Percentiles rank a stretch among this genome's conserved stretches.
These are phyloP conservation scores for Brachypteracias leptosomus DNA, from an alignment of 2,113 vertebrate genomes.

Conservation along the genomic window DNA sequence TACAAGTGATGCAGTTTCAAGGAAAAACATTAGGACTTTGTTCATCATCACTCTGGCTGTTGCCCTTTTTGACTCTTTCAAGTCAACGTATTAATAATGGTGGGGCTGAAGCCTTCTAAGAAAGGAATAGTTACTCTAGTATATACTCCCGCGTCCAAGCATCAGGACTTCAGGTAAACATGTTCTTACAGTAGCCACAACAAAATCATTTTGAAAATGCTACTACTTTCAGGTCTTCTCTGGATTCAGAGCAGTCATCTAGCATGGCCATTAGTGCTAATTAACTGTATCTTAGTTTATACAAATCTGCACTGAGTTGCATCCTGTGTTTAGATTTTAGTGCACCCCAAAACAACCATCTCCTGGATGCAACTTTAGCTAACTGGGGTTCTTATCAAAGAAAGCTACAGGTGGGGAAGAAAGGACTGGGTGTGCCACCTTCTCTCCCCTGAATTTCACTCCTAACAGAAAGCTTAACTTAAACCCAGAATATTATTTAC, in stretches of 20 bases:
- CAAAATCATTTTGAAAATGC: not conserved
- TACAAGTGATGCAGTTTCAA: not conserved
- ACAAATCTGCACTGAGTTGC: not conserved
- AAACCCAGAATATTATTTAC: not conserved
- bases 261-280: not conserved
- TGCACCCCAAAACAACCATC: not conserved
- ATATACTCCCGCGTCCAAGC: not conserved
- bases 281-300: not conserved
- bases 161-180: not conserved
- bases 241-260: not conserved
- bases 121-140: not conserved
- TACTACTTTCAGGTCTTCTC: not conserved
- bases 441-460: not conserved
- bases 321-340: not conserved
- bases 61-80: not conserved
- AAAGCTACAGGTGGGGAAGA: not conserved
- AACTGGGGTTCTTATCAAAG: not conserved
- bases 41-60: not conserved
- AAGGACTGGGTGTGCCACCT: not conserved
- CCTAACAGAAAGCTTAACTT: not conserved
- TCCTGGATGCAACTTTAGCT: not conserved
- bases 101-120: not conserved
- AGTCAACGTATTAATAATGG: not conserved
- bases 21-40: not conserved
- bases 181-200: accelerated